phyloP scores from a whole-genome alignment of 2,797 vertebrate genomes.

The Phaenicophaeus curvirostris region DNA sequence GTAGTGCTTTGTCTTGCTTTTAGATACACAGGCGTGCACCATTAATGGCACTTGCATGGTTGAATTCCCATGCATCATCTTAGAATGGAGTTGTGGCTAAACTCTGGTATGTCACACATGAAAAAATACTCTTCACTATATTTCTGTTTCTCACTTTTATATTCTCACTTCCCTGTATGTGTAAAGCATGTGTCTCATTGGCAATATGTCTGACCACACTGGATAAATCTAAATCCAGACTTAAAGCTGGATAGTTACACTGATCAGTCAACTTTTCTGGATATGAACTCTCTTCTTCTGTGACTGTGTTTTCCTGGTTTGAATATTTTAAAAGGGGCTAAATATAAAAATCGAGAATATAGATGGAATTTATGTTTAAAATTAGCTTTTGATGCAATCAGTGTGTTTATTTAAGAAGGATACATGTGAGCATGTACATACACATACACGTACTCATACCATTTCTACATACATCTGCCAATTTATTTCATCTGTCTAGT shows the following conservation, averaged over 20 bases:
- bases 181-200: background rate
- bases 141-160: background rate
- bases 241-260: background rate
- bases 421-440: background rate
- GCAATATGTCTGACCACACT: background rate
- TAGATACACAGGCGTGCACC: background rate
- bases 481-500: background rate
- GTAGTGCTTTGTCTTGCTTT: slow-evolving; percentile 3
- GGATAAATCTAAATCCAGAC: background rate
- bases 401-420: background rate
- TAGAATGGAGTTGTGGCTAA: slow-evolving; percentile 25
- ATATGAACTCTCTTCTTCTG: background rate
- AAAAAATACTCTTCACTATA: background rate
- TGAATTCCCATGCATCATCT: slow-evolving; percentile 26
- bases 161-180: slow-evolving; percentile 6
- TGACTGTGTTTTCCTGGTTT: background rate
- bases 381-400: background rate
- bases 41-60: slow-evolving; percentile 22
- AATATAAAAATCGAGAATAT: background rate
- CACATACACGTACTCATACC: background rate
- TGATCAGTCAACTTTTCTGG: background rate
- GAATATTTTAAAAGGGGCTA: background rate
- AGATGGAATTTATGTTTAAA: background rate
- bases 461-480: background rate
- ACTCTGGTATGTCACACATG: background rate